Conservation (phyloP, 1,140 invertebrate species). For the Euschistus heros region DNA sequence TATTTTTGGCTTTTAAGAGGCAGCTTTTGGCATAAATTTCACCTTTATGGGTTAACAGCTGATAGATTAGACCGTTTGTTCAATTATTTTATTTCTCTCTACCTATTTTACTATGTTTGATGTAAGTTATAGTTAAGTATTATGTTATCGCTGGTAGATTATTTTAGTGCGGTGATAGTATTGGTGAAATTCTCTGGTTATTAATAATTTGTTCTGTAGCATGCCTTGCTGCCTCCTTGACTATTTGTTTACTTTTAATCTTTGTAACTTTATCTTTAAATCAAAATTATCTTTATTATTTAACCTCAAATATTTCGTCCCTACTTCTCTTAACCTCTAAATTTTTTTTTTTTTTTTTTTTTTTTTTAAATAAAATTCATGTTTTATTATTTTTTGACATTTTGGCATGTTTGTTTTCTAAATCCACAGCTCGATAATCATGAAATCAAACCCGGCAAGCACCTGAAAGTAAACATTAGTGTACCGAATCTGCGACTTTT, state of each 20-base stretch:
- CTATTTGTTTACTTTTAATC: not conserved
- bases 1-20: not conserved
- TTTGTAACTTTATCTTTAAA: not conserved
- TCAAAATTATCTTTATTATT: conserved; percentile 23
- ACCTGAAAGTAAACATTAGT: conserved; percentile 99
- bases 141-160: too few species aligned
- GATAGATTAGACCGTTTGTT: too few species aligned
- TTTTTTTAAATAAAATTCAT: conserved; percentile 30
- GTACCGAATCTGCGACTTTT: conserved; percentile 99
- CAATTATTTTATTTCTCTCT: too few species aligned
- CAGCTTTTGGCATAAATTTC: too few species aligned
- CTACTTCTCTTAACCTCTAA: conserved; percentile 14
- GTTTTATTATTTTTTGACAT: conserved; percentile 29
- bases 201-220: not conserved
- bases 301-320: conserved; percentile 16
- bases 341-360: conserved; percentile 26
- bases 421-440: conserved; percentile 96
- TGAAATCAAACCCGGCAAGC: conserved; percentile 98
- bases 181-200: too few species aligned
- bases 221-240: conserved; percentile 7
- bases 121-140: too few species aligned
- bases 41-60: too few species aligned
- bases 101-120: too few species aligned
- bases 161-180: too few species aligned
- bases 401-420: conserved; percentile 54